Evolutionary conservation across 2,888 invertebrate species (phyloP), one percentile per base, ranked within the genome.

Genomic region (Temnothorax unifasciatus): DNA sequence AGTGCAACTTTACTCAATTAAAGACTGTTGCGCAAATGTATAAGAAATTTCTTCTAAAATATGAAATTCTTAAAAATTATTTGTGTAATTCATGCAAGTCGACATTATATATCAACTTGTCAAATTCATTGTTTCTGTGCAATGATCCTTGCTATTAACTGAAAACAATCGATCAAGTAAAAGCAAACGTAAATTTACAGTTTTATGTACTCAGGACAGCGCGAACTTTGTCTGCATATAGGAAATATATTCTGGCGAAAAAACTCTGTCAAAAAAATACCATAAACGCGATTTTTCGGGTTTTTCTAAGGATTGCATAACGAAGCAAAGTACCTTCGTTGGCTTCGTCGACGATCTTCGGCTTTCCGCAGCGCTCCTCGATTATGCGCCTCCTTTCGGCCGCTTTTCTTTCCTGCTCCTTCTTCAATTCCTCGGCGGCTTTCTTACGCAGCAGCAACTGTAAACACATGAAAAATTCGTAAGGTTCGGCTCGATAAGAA

Each of bases 361-460:
- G 96, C 95, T 98, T 97, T 95, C 99, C 99, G 95, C 98, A 98
- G 95, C 99, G 97, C 95, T 99, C 98, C 95, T 98, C 98, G 95
- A 99, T 99, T 96, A 99, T 98, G 95, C 98, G 98, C 96, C 99
- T 98, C 95, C 99, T 97, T 96, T 99, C 99, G 91, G 99, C 98
- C 85, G 99, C 99, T 96, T 99, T 99, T 95, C 98, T 97, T 96
- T 99, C 99, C 96, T 99, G 99, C 96, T 99, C 99, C 96, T 99
- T 99, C 96, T 99, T 99, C 96, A 99, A 96, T 96, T 99, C 99
- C 96, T 99, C 99, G 93, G 99, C 99, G 95, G 99, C 99, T 97
- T 99, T 99, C 96, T 99, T 99, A 97, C 99, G 99, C 96, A 99
- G 97, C 97, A 99, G 96, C 96, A 99, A 97, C 99, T 99, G 95